Conservation (phyloP, 2,888 invertebrate species). For the Sisyra nigra region DNA sequence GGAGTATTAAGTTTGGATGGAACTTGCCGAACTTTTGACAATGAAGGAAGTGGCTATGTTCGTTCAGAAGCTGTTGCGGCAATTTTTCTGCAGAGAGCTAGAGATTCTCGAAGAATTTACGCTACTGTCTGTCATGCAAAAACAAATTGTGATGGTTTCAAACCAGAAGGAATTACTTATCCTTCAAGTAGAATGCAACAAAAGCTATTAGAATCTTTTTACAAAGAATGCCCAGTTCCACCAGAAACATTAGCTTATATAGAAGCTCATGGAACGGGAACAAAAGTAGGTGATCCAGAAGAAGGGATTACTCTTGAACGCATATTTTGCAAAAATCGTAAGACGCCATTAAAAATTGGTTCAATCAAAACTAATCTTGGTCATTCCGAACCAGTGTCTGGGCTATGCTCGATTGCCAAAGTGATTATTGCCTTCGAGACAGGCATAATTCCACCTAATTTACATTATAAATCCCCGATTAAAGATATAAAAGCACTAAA, state of each 20-base stretch:
- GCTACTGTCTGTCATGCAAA: slow-evolving; percentile 26
- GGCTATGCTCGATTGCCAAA: slow-evolving; percentile 70
- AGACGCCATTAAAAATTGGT: slow-evolving; percentile 64
- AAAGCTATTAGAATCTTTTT: slow-evolving; percentile 42
- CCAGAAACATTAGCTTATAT: slow-evolving; percentile 58
- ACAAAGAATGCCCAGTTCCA: slow-evolving; percentile 50
- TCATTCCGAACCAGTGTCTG: slow-evolving; percentile 77
- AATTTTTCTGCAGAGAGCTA: slow-evolving; percentile 51
- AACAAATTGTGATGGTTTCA: slow-evolving; percentile 25
- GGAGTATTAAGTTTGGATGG: slow-evolving; percentile 74
- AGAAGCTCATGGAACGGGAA: slow-evolving; percentile 79
- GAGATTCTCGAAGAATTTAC: slow-evolving; percentile 32
- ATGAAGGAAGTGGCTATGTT: slow-evolving; percentile 63
- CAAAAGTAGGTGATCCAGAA: slow-evolving; percentile 79
- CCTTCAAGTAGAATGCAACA: slow-evolving; percentile 37
- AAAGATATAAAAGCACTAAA: slow-evolving; percentile 40
- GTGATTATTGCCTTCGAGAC: slow-evolving; percentile 55
- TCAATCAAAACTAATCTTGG: slow-evolving; percentile 91
- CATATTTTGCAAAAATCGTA: slow-evolving; percentile 59
- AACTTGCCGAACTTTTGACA: slow-evolving; percentile 81
- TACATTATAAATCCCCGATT: slow-evolving; percentile 45
- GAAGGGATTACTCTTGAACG: slow-evolving; percentile 72
- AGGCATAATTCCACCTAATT: slow-evolving; percentile 68
- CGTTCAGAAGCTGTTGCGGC: slow-evolving; percentile 66
- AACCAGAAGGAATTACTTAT: slow-evolving; percentile 24